Conservation (phyloP, 64 coral and sea anemone genomes). For the Acropora tenuis region DNA sequence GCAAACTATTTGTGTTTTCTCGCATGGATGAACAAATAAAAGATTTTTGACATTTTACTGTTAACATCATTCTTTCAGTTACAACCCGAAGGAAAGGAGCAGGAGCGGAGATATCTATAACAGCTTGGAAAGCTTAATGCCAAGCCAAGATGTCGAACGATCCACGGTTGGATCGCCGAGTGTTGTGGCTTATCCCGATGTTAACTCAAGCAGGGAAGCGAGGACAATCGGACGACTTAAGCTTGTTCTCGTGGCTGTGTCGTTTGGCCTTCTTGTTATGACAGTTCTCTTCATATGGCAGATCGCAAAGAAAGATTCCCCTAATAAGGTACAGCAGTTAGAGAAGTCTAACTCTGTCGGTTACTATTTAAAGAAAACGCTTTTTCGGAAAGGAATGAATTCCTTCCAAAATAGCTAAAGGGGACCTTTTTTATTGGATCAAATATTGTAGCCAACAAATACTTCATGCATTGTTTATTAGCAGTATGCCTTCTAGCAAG, state of each 20-base stretch:
- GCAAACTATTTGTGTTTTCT: no score
- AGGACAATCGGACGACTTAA: constrained; percentile 71
- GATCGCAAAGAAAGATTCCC: constrained; percentile 15
- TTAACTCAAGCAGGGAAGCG: constrained; percentile 9
- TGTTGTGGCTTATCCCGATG: constrained; percentile 50
- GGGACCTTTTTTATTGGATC: no score
- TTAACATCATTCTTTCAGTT: constrained; percentile 17
- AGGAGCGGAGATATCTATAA: neutral
- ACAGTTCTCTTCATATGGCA: constrained; percentile 77
- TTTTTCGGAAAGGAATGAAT: no score
- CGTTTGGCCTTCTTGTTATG: constrained; percentile 55
- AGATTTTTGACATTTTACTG: neutral
- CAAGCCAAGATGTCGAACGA: neutral
- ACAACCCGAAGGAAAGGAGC: neutral
- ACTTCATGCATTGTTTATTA: no score
- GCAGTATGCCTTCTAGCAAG: no score
- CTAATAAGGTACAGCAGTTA: neutral
- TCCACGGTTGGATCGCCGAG: neutral
- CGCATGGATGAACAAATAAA: neutral
- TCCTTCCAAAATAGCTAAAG: no score
- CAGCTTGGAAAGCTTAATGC: constrained; percentile 15
- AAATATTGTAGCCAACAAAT: no score
- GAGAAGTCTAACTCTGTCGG: no score
- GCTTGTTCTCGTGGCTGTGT: constrained; percentile 42
- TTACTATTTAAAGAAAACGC: no score